Evolutionary conservation across 2,113 vertebrate species (phyloP), one percentile per base, ranked within the genome.

Genomic region (Gallinago media): DNA sequence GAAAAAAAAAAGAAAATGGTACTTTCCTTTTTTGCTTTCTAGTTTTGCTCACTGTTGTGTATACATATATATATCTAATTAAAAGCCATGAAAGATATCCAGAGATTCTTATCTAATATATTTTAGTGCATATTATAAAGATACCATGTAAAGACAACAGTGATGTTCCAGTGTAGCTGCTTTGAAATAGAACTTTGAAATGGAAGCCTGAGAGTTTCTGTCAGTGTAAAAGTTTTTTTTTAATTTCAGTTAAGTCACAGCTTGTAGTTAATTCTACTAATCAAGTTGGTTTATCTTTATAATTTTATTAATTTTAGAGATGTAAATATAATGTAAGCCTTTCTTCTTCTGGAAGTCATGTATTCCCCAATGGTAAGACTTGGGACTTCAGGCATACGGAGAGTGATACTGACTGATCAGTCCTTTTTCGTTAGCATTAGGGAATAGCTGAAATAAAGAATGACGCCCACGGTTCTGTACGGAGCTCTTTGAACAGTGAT

Each of bases 401-500:
- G 6, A 12, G 11, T 25, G 34, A 7, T 15, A 46, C 34, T 42
- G 27, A 47, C 71, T 81, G 44, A 13, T 26, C 19, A 2, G 42
- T 58, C 34, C 4, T 67, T 89, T 67, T 59, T 36, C 0, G 0
- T 63, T 8, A 52, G 54, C 34, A 0, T 44, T 20, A n/a, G 47
- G 78, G 66, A 89, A 44, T 2, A 15, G 32, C 54, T 21, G 55
- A 32, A 61, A 32, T 67, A 7, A 19, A 12, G 22, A 44, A 3
- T 3, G 3, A 2, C 3, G 31, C 1, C 19, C 3, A 11, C 0
- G 50, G 1, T 15, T 46, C 26, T 3, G 22, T 12, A 1, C 6
- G 47, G 15, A 9, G 29, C 50, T 62, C 50, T 63, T 6, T 25
- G 66, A 40, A 15, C 15, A 3, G 32, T 1, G 3, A 1, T 4